A percentile compares a stretch with the other conserved stretches of the same genome.
phyloP scores from a whole-genome alignment of 1,140 invertebrate species.

The Drosophila murphyi region DNA sequence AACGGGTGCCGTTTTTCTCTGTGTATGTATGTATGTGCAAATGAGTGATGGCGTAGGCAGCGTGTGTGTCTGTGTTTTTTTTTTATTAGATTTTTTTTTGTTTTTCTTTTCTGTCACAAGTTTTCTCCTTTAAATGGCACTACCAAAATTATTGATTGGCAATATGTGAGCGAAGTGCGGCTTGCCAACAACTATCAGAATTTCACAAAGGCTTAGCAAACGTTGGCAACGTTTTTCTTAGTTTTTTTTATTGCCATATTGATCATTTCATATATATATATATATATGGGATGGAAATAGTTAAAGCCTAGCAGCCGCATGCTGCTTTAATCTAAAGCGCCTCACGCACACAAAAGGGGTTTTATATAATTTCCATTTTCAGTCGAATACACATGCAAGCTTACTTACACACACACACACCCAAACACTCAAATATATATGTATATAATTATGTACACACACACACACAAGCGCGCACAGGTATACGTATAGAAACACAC shows the following conservation, averaged over 20 bases:
- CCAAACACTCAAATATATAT: slow-evolving; percentile 12
- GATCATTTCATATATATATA: slow-evolving; percentile 25
- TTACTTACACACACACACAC: slow-evolving; percentile 27
- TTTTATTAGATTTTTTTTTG: slow-evolving; percentile 1
- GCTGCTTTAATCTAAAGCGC: slow-evolving; percentile 43
- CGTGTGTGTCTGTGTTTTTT: neutral
- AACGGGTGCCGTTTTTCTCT: slow-evolving; percentile 20
- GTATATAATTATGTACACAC: slow-evolving; percentile 43
- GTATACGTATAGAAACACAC: slow-evolving; percentile 41
- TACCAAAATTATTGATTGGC: slow-evolving; percentile 49
- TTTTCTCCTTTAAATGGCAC: slow-evolving; percentile 41
- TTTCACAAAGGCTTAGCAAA: slow-evolving; percentile 37
- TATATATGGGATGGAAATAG: slow-evolving; percentile 15
- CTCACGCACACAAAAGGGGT: slow-evolving; percentile 48
- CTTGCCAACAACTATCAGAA: slow-evolving; percentile 39
- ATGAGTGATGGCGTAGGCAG: slow-evolving; percentile 7
- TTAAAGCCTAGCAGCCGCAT: slow-evolving; percentile 26
- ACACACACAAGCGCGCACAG: slow-evolving; percentile 49
- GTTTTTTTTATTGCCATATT: slow-evolving; percentile 38
- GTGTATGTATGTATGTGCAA: slow-evolving; percentile 4
- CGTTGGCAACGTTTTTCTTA: slow-evolving; percentile 28
- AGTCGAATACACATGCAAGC: slow-evolving; percentile 44
- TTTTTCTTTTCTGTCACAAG: slow-evolving; percentile 9
- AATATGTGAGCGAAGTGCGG: slow-evolving; percentile 14
- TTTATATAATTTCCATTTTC: slow-evolving; percentile 81